phyloP scores from a whole-genome alignment of 2,888 invertebrate species.

The Bellardia pandia region DNA sequence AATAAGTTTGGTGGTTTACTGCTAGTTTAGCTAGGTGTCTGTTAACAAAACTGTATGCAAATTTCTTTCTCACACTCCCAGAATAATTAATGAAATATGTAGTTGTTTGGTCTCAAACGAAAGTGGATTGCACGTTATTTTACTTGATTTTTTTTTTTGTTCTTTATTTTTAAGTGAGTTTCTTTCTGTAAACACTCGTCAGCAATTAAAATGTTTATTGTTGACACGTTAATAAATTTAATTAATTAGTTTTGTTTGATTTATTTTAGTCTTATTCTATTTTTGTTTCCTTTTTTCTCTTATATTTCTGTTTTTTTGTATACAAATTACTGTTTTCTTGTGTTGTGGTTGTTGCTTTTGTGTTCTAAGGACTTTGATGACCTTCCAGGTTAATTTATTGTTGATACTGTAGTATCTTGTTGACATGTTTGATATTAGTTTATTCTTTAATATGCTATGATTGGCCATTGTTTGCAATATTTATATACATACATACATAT shows the following conservation, averaged over 20 bases:
- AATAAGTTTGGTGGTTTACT: conserved; percentile 5
- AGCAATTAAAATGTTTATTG: conserved; percentile 48
- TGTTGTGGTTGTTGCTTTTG: conserved; percentile 30
- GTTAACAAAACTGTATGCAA: conserved; percentile 27
- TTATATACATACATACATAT: neutral
- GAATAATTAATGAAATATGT: neutral
- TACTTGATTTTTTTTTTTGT: neutral
- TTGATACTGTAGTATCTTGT: conserved; percentile 20
- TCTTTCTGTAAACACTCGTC: neutral
- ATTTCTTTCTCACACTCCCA: neutral
- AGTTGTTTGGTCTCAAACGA: neutral
- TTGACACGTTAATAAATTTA: conserved; percentile 31
- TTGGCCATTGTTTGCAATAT: conserved; percentile 56
- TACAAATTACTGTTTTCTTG: conserved; percentile 35
- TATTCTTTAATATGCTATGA: conserved; percentile 4
- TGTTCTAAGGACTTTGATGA: neutral
- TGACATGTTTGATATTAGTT: conserved; percentile 53
- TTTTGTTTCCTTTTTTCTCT: neutral
- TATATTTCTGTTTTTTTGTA: conserved; percentile 1
- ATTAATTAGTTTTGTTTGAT: neutral
- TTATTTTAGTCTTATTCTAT: neutral
- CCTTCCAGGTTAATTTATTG: conserved; percentile 21
- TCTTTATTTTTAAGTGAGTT: neutral
- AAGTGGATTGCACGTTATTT: neutral
- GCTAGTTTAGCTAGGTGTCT: neutral